These are phyloP conservation scores for Drosophila conformis DNA, from an alignment of 2,888 invertebrate species.

Conservation along the genomic window DNA sequence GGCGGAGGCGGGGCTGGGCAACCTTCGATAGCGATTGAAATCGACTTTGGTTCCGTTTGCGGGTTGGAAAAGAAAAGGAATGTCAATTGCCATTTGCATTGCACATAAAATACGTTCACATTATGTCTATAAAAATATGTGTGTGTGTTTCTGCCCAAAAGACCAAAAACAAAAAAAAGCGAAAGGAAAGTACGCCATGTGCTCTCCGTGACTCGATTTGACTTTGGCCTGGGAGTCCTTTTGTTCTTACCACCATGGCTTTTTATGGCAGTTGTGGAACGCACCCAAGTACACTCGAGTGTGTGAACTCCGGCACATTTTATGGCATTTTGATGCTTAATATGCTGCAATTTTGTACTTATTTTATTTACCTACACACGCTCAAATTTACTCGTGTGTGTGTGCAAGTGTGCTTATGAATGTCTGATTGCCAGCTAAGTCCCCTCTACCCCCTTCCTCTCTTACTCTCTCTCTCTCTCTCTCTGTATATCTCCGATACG, in stretches of 20 bases:
- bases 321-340: slow-evolving; percentile 77
- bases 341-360: slow-evolving; percentile 74
- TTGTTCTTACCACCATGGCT: slow-evolving; percentile 32
- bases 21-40: slow-evolving; percentile 69
- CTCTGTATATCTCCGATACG: not conserved
- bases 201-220: slow-evolving; percentile 28
- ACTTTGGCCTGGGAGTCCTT: slow-evolving; percentile 10
- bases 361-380: slow-evolving; percentile 68
- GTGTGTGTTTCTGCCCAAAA: slow-evolving; percentile 9
- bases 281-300: slow-evolving; percentile 69
- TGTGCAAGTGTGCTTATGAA: slow-evolving; percentile 34
- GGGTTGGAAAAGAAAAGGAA: slow-evolving; percentile 44
- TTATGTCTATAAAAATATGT: slow-evolving; percentile 14
- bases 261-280: slow-evolving; percentile 54
- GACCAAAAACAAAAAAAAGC: not conserved
- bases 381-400: slow-evolving; percentile 18
- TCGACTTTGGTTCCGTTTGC: slow-evolving; percentile 69
- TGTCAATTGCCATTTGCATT: slow-evolving; percentile 81
- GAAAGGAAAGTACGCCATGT: slow-evolving; percentile 9
- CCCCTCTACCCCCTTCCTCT: not conserved
- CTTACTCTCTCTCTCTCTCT: too few relatives aligned
- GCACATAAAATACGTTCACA: slow-evolving; percentile 31
- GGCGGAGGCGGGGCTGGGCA: slow-evolving; percentile 3
- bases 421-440: slow-evolving; percentile 53
- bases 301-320: slow-evolving; percentile 66